Evolutionary conservation across 2,888 invertebrate genomes (phyloP), one percentile per base, ranked within the genome.

Genomic region (Spisula solida): DNA sequence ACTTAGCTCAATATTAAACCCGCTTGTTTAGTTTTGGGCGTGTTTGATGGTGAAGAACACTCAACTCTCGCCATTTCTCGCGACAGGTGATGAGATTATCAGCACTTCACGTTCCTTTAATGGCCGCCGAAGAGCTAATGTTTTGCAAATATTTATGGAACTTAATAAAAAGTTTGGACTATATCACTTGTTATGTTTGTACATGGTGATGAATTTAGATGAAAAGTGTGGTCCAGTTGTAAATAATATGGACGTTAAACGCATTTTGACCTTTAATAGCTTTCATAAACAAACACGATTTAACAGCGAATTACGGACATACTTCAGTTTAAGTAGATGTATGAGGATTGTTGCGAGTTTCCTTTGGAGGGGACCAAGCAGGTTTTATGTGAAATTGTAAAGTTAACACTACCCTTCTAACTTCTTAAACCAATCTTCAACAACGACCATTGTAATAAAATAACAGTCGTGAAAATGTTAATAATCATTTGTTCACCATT

Each of bases 51-150:
- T 79, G 41, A 34, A 84, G 84, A 83, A 78, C 85, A 81, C 89
- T 89, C 84, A 78, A 89, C 80, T 84, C 79, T 88, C 88, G 81
- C 82, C 88, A 90, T 82, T 89, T 91, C 89, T 90, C 91, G 90
- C 91, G 90, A 88, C 89, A 91, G 75, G 83, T 88, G 90, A 90
- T 81, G 85, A 80, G 90, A 86, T 90, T 85, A 88, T 88, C 88
- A 85, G 88, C 56, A 85, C 84, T 82, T 80, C 25, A 82, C 78
- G 79, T 81, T 85, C 34, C 55, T 56, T 60, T 75, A 88, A 82
- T 85, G 86, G 75, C 34, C 60, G n/a, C 29, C 31, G 47, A 85
- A 86, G 85, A 82, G 82, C 82, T 88, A 85, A 88, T 85, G 85
- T 88, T 88, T 88, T 85, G 84, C 88, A 88, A 88, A 88, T 88